Percentiles rank a stretch among this genome's conserved stretches.
These are phyloP conservation scores for Threskiornis aethiopicus DNA, from an alignment of 2,797 vertebrate species.

Conservation along the genomic window DNA sequence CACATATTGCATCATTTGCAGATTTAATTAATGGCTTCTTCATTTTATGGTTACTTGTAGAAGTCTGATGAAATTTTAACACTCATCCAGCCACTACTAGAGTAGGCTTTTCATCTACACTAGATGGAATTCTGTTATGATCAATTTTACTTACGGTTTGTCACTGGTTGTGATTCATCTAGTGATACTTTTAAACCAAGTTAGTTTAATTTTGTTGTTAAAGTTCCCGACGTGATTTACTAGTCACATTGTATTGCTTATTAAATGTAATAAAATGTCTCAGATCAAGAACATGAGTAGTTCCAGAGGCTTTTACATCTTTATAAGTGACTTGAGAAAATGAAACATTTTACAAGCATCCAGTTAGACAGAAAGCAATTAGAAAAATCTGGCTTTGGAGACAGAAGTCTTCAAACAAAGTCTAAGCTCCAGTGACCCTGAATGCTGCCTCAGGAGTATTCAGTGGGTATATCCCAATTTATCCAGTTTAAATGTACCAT, in stretches of 20 bases:
- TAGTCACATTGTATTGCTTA: background rate
- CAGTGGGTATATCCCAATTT: background rate
- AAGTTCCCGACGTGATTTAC: background rate
- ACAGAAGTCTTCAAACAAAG: background rate
- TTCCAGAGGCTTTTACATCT: background rate
- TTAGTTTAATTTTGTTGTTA: background rate
- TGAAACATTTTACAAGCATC: background rate
- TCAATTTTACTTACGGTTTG: background rate
- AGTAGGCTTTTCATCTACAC: background rate
- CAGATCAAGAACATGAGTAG: background rate
- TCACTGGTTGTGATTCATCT: background rate
- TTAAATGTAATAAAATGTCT: background rate
- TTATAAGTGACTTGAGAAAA: background rate
- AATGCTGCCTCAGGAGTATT: background rate
- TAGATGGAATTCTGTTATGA: background rate
- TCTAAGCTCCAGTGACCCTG: background rate
- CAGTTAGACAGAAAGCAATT: background rate
- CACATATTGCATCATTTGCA: background rate
- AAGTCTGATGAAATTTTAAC: background rate
- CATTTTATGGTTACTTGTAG: background rate
- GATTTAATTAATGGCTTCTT: constrained; percentile 44
- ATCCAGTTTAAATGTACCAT: background rate
- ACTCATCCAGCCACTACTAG: background rate
- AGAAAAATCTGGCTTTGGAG: background rate
- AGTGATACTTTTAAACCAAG: background rate